Evolutionary conservation across 35 echinoderm and acorn worm species (phyloP), one percentile per base, ranked within the genome.

Genomic region (Anneissia japonica): DNA sequence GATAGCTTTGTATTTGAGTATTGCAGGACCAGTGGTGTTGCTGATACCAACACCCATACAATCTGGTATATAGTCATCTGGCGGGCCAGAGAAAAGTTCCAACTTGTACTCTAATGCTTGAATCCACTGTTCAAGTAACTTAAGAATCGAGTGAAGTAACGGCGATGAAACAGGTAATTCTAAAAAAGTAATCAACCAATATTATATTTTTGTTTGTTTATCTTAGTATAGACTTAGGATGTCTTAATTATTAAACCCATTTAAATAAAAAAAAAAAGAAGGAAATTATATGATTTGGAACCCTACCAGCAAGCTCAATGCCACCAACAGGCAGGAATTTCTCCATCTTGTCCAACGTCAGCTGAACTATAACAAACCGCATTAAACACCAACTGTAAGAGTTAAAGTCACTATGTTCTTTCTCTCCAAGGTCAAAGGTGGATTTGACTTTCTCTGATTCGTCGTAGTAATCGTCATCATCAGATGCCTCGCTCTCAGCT

Each of bases 321-420:
- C 92, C 95, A 77, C 77, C 87, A 14, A 85, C 28, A 1, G 91
- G 89, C 83, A 92, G 84, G 76, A 94, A 93, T 12, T 37, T n/a
- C 83, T 94, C 92, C 0, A 94, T 31, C 77, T 94, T 99, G 46
- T 91, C 72, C 2, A 99, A 46, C 4, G 91, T 79, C 34, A 99
- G 83, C 36, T 89, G 88, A 74, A 99, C 36, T 29, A 90, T 88
- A 35, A 86, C 90, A 81, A 87, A 94, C 30, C 96, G 87, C 89
- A 99, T 91, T 74, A 99, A 72, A 88, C 96, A 99, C 96, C 96
- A 99, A 81, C 96, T 99, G 41, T 91, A 99, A 0, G 96, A 99
- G 38, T 85, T 92, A 13, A 82, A 77, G 74, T 99, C 96, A 6
- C 86, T 86, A 77, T 89, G 92, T 79, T 99, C 89, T 21, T 85